These are phyloP conservation scores for Drosophila sechellia DNA, from an alignment of 1,140 invertebrate species.

Conservation along the genomic window DNA sequence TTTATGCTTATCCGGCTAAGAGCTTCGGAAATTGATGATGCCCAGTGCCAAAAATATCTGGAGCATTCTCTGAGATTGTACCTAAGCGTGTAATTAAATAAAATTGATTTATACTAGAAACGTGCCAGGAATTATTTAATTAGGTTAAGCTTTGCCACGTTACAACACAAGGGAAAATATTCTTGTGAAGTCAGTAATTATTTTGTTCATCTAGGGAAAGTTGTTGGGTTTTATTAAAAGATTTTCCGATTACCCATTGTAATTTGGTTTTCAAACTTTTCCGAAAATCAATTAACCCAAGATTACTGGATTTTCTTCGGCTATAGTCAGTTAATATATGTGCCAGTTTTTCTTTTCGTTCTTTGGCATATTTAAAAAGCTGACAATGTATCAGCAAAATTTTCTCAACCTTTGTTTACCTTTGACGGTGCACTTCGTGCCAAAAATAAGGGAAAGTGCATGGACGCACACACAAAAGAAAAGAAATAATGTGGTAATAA, in stretches of 20 bases:
- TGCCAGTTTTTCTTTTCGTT: background rate
- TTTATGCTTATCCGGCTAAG: conserved; percentile 8
- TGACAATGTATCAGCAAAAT: conserved; percentile 20
- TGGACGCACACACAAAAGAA: conserved; percentile 43
- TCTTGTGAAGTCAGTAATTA: conserved; percentile 4
- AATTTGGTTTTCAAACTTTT: conserved; percentile 32
- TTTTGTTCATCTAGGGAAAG: conserved; percentile 1
- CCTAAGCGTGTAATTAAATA: conserved; percentile 24
- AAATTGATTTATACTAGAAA: conserved; percentile 20
- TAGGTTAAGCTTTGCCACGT: background rate
- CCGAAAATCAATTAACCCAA: conserved; percentile 30
- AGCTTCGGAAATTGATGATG: conserved; percentile 17
- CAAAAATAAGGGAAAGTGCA: conserved; percentile 25
- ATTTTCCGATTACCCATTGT: conserved; percentile 13
- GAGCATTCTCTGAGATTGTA: background rate
- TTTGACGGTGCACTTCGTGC: conserved; percentile 36
- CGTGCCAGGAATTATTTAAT: conserved; percentile 29
- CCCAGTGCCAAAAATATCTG: conserved; percentile 9
- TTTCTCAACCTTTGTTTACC: conserved; percentile 27
- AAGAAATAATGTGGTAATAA: conserved; percentile 58
- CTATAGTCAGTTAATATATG: background rate
- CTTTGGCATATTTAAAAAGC: conserved; percentile 18
- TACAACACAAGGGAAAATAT: background rate
- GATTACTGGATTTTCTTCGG: background rate
- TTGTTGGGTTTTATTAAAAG: conserved; percentile 3